These are phyloP conservation scores for Melanotaenia trifasciata DNA, from an alignment of 2,797 vertebrate species.

Conservation along the genomic window DNA sequence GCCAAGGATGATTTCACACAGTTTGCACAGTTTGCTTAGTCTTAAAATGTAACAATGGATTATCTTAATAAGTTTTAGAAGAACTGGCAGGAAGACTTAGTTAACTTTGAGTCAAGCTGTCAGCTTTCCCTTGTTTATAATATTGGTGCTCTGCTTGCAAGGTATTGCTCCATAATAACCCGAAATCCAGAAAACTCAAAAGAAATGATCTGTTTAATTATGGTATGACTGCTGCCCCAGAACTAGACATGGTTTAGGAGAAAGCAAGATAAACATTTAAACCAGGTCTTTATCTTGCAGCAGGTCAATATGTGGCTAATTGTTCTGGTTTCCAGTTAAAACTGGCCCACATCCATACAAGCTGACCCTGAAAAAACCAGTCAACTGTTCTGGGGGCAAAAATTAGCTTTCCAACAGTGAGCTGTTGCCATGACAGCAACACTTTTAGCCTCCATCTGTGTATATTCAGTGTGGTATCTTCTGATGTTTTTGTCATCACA, in stretches of 20 bases:
- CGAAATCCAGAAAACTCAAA: neutral
- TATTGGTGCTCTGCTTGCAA: neutral
- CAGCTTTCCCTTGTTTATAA: neutral
- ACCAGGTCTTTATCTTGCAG: neutral
- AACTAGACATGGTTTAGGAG: neutral
- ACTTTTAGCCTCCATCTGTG: neutral
- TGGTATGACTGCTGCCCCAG: neutral
- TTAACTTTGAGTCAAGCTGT: neutral
- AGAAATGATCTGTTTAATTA: neutral
- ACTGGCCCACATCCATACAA: neutral
- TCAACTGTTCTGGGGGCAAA: neutral
- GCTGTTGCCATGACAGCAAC: neutral
- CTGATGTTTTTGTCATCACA: neutral
- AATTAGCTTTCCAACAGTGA: neutral
- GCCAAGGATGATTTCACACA: no score
- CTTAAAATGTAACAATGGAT: neutral
- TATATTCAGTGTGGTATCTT: neutral
- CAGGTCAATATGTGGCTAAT: neutral
- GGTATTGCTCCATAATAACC: neutral
- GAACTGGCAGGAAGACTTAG: neutral
- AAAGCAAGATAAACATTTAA: neutral
- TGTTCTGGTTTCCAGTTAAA: neutral
- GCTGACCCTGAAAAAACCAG: neutral
- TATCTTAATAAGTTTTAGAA: neutral
- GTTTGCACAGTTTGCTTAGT: no score